Evolutionary conservation across 2,797 vertebrate species (phyloP), one percentile per base, ranked within the genome.

Genomic region (Neopelma chrysocephalum): DNA sequence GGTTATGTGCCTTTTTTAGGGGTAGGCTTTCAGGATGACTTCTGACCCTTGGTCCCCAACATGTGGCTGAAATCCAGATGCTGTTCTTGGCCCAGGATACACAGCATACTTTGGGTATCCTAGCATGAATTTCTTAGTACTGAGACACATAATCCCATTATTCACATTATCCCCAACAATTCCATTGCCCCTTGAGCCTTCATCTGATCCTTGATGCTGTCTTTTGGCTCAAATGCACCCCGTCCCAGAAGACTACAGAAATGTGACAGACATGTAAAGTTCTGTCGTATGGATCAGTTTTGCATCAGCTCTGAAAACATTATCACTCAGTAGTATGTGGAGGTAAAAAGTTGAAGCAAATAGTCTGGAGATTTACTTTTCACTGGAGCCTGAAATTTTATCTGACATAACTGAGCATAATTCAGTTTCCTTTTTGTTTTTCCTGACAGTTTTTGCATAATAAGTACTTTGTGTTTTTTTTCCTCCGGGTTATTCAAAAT

Each of bases 381-480:
- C 56, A 43, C 47, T 66, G 53, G 13, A 54, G 50, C 13, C 50
- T 70, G 25, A 77, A 90, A 72, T 57, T 69, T 68, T 51, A 69
- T 81, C 57, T 78, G 75, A 94, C 95, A 94, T 50, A 79, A 86
- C 23, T 81, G 38, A 62, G 47, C 29, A 18, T 18, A 47, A 32
- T 82, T 91, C 36, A 58, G 22, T 57, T 95, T 84, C 62, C 47
- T 82, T 73, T 86, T 89, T n/a, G 82, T 64, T 90, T 75, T 85
- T 70, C 29, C 51, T 73, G 9, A 27, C 34, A 80, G 27, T 50
- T 89, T 88, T 61, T 76, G 16, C 11, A 12, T 47, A 65, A 58
- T 25, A n/a, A 56, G 57, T 20, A 47, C 4, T 40, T 66, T 11
- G 2, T n/a, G 14, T 4, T n/a, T 47, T 72, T 66, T 79, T 65